These are phyloP conservation scores for Eublepharis macularius DNA, from an alignment of 2,113 vertebrate species.

Conservation along the genomic window DNA sequence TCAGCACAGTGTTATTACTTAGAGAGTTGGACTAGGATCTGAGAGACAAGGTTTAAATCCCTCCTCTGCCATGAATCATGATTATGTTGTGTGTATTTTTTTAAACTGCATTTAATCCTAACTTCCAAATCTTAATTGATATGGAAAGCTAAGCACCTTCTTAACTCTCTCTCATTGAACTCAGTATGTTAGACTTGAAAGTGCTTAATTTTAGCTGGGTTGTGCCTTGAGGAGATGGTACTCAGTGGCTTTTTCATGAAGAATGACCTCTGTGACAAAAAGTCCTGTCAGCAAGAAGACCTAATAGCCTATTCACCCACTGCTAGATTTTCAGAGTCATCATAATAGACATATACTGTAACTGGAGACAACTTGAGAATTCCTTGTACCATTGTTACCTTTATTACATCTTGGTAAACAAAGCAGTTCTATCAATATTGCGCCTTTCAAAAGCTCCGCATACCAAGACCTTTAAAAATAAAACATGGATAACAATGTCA, in stretches of 20 bases:
- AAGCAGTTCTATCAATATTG: not conserved
- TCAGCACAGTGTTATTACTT: too few relatives aligned
- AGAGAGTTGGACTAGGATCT: too few relatives aligned
- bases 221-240: not conserved
- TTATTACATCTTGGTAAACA: slow-evolving; percentile 2
- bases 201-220: not conserved
- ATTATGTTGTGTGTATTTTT: too few relatives aligned
- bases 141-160: not conserved
- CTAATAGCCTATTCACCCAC: not conserved
- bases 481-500: slow-evolving; percentile 32
- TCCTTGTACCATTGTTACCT: not conserved
- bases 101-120: too few relatives aligned
- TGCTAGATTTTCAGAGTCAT: not conserved
- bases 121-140: not conserved
- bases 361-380: not conserved
- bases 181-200: not conserved
- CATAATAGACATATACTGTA: not conserved
- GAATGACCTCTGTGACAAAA: slow-evolving; percentile 7
- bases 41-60: too few relatives aligned
- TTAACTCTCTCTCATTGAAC: not conserved
- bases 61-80: too few relatives aligned
- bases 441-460: not conserved
- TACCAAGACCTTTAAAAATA: not conserved
- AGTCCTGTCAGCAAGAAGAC: not conserved
- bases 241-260: not conserved